Percentiles rank a stretch among this genome's conserved stretches.
Evolutionary conservation across 2,888 invertebrate genomes (phyloP).

Genomic region (Melieria picta): DNA sequence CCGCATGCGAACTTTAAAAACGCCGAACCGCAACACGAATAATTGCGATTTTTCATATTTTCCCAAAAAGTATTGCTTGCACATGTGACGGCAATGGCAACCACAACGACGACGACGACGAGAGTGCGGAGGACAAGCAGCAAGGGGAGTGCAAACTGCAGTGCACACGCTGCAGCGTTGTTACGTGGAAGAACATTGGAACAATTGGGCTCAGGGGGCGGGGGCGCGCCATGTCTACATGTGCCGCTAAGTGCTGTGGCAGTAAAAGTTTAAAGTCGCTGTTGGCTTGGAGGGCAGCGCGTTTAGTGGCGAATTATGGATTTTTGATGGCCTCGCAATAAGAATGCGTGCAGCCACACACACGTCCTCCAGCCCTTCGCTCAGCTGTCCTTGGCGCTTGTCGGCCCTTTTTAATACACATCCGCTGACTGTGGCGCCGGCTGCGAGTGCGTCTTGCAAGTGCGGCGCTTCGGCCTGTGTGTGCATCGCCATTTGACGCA

Average conservation of each 20-base stretch:
- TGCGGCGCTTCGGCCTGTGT: not conserved
- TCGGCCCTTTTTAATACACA: too few species aligned
- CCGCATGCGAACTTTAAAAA: conserved; percentile 17
- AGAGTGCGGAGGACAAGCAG: too few species aligned
- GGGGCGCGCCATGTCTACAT: conserved; percentile 2
- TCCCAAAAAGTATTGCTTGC: conserved; percentile 16
- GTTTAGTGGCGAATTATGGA: conserved; percentile 8
- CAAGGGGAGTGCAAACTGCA: too few species aligned
- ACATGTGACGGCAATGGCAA: conserved; percentile 1
- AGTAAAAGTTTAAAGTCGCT: conserved; percentile 7
- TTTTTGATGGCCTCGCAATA: conserved; percentile 9
- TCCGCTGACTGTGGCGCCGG: not conserved
- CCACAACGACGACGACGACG: too few species aligned
- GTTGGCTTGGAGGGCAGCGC: not conserved
- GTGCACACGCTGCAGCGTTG: too few species aligned
- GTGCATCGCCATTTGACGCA: too few species aligned
- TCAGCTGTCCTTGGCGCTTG: not conserved
- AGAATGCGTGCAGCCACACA: conserved; percentile 7
- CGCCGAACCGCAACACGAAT: conserved; percentile 42
- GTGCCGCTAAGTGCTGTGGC: conserved; percentile 26
- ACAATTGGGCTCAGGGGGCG: too few species aligned
- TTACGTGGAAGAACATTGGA: too few species aligned
- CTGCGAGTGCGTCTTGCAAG: not conserved
- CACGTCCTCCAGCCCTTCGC: not conserved
- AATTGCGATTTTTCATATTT: conserved; percentile 41